Evolutionary conservation across 37 sponge, comb jelly and placozoan genomes (phyloP).

Genomic region (Haliclona indistincta): DNA sequence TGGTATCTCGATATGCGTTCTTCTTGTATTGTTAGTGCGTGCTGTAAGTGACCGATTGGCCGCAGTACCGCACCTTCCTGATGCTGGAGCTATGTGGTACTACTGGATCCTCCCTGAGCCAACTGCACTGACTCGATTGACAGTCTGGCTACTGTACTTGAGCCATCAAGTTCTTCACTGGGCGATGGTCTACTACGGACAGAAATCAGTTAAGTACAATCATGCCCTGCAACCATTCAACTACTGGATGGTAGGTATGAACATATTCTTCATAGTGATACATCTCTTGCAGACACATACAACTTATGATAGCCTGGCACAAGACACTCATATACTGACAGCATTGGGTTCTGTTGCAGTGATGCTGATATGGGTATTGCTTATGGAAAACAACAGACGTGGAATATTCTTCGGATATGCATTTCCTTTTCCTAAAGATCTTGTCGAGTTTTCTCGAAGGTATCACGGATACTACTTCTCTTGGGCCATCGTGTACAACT

Average conservation of each 20-base stretch:
- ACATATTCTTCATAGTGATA: conserved; percentile 5
- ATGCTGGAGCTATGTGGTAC: conserved; percentile 16
- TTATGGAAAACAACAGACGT: conserved; percentile 31
- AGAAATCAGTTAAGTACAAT: conserved; percentile 3
- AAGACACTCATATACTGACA: not conserved
- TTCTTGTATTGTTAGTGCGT: not conserved
- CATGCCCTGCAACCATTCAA: conserved; percentile 10
- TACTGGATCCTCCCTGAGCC: conserved; percentile 34
- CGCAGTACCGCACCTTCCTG: conserved; percentile 18
- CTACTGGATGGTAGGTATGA: not conserved
- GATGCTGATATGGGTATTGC: conserved; percentile 13
- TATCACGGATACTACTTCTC: conserved; percentile 44
- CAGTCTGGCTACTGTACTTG: conserved; percentile 11
- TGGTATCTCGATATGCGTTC: not conserved
- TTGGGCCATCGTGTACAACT: conserved; percentile 35
- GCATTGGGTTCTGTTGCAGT: conserved; percentile 9
- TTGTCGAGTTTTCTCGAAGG: conserved; percentile 14
- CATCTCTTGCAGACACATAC: conserved; percentile 31
- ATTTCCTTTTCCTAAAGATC: conserved; percentile 1
- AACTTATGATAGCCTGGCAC: conserved; percentile 30
- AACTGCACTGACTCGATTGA: conserved; percentile 9
- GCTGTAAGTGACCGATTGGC: not conserved
- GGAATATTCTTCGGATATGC: conserved; percentile 17
- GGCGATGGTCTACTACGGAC: conserved; percentile 13
- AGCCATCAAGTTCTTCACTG: conserved; percentile 19